A percentile compares a stretch with the other conserved stretches of the same genome.
Evolutionary conservation across 2,797 vertebrate species (phyloP).

Genomic region (Macroramphosus scolopax): DNA sequence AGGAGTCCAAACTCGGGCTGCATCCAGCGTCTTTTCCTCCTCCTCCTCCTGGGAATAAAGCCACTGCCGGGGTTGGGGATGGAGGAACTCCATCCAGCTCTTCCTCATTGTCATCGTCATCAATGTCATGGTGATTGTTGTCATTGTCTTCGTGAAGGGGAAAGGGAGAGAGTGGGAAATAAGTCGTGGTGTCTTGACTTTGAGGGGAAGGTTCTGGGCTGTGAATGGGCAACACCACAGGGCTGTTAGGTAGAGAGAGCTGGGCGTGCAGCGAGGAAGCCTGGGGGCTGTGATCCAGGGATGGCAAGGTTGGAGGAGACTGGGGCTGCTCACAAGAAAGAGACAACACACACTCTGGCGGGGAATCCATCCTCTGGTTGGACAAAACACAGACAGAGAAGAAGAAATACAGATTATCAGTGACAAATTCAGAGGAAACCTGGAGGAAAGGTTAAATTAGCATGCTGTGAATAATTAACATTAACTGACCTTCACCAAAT

Average conservation of each 20-base stretch:
- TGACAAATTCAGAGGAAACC: constrained; percentile 20
- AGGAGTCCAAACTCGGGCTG: constrained; percentile 69
- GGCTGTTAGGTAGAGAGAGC: constrained; percentile 60
- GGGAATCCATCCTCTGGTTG: constrained; percentile 82
- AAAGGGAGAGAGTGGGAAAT: constrained; percentile 72
- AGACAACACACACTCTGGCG: constrained; percentile 79
- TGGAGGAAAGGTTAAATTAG: constrained; percentile 37
- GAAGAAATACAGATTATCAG: neutral
- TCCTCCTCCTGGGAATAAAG: constrained; percentile 74
- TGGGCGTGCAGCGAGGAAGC: constrained; percentile 57
- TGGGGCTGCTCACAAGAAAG: constrained; percentile 77
- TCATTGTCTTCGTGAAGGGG: constrained; percentile 52
- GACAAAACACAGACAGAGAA: constrained; percentile 23
- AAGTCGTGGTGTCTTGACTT: constrained; percentile 66
- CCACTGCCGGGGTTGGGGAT: constrained; percentile 75
- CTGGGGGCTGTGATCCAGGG: constrained; percentile 79
- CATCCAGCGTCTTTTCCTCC: constrained; percentile 56
- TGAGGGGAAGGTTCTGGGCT: constrained; percentile 68
- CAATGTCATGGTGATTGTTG: constrained; percentile 29
- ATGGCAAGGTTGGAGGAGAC: constrained; percentile 74
- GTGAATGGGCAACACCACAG: constrained; percentile 50
- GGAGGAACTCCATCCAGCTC: constrained; percentile 62
- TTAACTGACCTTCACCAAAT: constrained; percentile 24
- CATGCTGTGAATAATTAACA: constrained; percentile 45
- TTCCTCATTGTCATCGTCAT: constrained; percentile 69